Evolutionary conservation across 1,140 invertebrate species (phyloP).

Genomic region (Eurosta solidaginis): DNA sequence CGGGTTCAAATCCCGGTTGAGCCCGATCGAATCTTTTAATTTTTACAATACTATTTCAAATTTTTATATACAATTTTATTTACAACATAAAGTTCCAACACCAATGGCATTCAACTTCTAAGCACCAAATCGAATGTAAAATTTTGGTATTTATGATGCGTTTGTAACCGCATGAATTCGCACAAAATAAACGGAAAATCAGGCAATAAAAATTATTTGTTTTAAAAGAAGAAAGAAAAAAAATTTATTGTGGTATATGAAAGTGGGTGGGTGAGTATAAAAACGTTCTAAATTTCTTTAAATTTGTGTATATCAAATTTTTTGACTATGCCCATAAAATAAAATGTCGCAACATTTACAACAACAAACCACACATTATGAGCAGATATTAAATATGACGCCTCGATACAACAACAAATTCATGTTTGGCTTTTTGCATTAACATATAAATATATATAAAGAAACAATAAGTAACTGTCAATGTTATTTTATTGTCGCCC

Average conservation of each 20-base stretch:
- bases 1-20: slow-evolving; percentile 78
- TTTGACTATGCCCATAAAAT: slow-evolving; percentile 34
- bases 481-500: slow-evolving; percentile 54
- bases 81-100: too few species aligned
- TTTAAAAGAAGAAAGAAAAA: background rate
- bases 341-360: slow-evolving; percentile 35
- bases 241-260: too few species aligned
- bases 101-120: too few species aligned
- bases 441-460: slow-evolving; percentile 11
- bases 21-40: too few species aligned
- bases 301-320: too few species aligned
- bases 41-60: too few species aligned
- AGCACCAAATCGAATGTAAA: too few species aligned
- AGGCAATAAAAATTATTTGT: slow-evolving; percentile 2
- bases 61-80: too few species aligned
- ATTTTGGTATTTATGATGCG: background rate
- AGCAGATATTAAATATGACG: slow-evolving; percentile 10
- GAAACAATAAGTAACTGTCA: slow-evolving; percentile 40
- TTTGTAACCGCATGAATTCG: slow-evolving; percentile 1
- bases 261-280: too few species aligned
- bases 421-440: slow-evolving; percentile 12
- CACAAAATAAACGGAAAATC: slow-evolving; percentile 15
- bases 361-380: slow-evolving; percentile 37
- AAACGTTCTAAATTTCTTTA: too few species aligned
- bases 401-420: slow-evolving; percentile 20